These are phyloP conservation scores for Acrobasis consociella DNA, from an alignment of 2,888 invertebrate genomes.

Conservation along the genomic window DNA sequence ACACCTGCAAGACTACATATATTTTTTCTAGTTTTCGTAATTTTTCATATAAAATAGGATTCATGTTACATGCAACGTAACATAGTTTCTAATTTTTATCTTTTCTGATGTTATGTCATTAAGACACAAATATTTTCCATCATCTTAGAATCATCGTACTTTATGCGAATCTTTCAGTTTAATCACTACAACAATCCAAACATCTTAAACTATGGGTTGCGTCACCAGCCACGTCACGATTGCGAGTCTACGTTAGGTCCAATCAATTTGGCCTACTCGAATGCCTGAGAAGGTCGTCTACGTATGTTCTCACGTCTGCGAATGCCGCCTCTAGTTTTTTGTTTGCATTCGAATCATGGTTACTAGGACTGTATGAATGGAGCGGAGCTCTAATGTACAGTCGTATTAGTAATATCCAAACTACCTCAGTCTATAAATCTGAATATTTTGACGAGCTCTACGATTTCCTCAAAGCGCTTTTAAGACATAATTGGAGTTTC, in stretches of 20 bases:
- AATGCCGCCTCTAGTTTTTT: conserved; percentile 1
- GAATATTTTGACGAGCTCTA: not conserved
- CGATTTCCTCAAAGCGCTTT: too few relatives aligned
- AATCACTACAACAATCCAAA: not conserved
- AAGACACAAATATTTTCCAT: too few relatives aligned
- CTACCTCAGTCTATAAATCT: not conserved
- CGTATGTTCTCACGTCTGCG: conserved; percentile 20
- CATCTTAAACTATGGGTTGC: not conserved
- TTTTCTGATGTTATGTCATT: too few relatives aligned
- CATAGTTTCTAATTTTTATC: too few relatives aligned
- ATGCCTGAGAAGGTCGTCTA: conserved; percentile 39
- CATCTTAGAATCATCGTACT: too few relatives aligned
- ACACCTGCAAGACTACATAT: not conserved
- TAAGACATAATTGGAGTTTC: not conserved
- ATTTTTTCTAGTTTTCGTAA: too few relatives aligned
- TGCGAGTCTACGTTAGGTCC: conserved; percentile 37
- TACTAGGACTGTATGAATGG: conserved; percentile 13
- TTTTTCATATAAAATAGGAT: not conserved
- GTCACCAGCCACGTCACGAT: conserved; percentile 17
- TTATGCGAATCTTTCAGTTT: too few relatives aligned
- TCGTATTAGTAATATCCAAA: not conserved
- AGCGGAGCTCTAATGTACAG: not conserved
- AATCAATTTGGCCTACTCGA: conserved; percentile 47
- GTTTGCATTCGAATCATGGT: conserved; percentile 8
- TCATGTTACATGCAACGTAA: too few relatives aligned